These are phyloP conservation scores for Dynastes hyllus DNA, from an alignment of 2,888 invertebrate species.

Conservation along the genomic window DNA sequence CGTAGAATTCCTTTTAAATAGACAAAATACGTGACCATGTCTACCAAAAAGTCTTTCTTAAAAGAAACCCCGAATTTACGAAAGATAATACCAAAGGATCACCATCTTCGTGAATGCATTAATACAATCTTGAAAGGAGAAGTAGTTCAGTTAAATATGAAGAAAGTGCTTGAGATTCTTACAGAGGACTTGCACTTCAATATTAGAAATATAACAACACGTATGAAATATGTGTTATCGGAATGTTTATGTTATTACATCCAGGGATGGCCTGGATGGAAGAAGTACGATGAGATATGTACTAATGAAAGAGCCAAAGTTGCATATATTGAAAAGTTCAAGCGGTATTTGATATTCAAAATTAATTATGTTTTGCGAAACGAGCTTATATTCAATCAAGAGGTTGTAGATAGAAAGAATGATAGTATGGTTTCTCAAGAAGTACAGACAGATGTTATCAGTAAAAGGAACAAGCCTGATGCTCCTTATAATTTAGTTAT, in stretches of 20 bases:
- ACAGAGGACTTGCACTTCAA: slow-evolving; percentile 50
- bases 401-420: neutral
- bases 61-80: slow-evolving; percentile 47
- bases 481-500: slow-evolving; percentile 53
- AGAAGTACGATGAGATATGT: slow-evolving; percentile 41
- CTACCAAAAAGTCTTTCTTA: slow-evolving; percentile 47
- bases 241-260: slow-evolving; percentile 58
- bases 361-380: slow-evolving; percentile 52
- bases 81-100: slow-evolving; percentile 30
- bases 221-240: slow-evolving; percentile 78
- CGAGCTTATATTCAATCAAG: slow-evolving; percentile 39
- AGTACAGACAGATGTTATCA: slow-evolving; percentile 30
- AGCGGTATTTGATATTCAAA: slow-evolving; percentile 54
- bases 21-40: slow-evolving; percentile 13
- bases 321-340: slow-evolving; percentile 54
- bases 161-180: slow-evolving; percentile 48
- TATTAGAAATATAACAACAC: slow-evolving; percentile 36
- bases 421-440: slow-evolving; percentile 27
- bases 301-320: slow-evolving; percentile 33
- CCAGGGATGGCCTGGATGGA: slow-evolving; percentile 58
- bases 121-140: slow-evolving; percentile 47
- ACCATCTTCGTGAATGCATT: slow-evolving; percentile 39
- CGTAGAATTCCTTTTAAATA: neutral
- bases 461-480: slow-evolving; percentile 45
- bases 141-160: slow-evolving; percentile 42